Evolutionary conservation across 1,140 invertebrate species (phyloP).

Genomic region (Bicyclus anynana): DNA sequence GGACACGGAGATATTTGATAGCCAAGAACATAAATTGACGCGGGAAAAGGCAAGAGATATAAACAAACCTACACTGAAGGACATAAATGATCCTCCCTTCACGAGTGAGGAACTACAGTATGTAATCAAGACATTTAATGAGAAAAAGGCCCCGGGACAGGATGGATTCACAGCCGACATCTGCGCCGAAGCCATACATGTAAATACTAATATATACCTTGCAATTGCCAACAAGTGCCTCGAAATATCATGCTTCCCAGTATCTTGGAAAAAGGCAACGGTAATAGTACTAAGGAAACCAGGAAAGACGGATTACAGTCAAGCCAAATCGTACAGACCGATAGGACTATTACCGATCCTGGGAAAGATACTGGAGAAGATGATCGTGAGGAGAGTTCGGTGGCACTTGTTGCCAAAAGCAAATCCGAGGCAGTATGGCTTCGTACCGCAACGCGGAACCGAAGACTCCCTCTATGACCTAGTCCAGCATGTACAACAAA

Average conservation of each 20-base stretch:
- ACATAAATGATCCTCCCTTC: background rate
- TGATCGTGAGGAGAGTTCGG: background rate
- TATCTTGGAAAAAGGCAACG: background rate
- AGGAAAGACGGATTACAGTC: background rate
- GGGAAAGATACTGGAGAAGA: conserved; percentile 5
- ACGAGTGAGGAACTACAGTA: background rate
- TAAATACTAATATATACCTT: background rate
- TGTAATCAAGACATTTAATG: background rate
- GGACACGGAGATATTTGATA: background rate
- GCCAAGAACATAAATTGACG: background rate
- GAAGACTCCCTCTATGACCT: conserved; percentile 12
- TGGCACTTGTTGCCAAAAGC: conserved; percentile 4
- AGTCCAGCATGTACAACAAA: conserved; percentile 3
- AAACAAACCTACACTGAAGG: too few relatives aligned
- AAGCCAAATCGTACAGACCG: background rate
- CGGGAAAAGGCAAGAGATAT: background rate
- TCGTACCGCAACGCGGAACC: conserved; percentile 7
- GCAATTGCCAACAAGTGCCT: background rate
- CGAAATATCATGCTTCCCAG: background rate
- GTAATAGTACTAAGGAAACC: conserved; percentile 13
- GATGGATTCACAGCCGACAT: background rate
- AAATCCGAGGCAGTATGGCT: background rate
- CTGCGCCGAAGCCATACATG: background rate
- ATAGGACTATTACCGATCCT: background rate
- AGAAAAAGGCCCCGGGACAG: background rate